phyloP scores from a whole-genome alignment of 37 sponge, comb jelly and placozoan species.

The Chondrilla cf. caribensis region DNA sequence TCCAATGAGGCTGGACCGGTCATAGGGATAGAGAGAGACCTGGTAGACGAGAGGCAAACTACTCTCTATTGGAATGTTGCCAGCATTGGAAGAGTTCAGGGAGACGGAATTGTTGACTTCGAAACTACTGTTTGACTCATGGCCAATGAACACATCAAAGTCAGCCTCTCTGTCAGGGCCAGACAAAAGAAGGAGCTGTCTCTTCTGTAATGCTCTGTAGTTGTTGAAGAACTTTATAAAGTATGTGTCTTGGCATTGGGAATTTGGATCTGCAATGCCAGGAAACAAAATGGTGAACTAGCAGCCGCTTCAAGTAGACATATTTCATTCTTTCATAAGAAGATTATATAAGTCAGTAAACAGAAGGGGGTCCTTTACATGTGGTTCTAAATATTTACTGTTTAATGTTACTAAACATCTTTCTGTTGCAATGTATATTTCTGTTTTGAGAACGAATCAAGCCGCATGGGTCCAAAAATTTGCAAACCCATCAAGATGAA shows the following conservation, averaged over 20 bases:
- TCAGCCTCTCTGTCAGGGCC: not conserved
- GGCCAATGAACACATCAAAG: not conserved
- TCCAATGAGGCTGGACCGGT: not conserved
- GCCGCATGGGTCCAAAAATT: no score
- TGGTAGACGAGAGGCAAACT: not conserved
- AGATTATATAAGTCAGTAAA: no score
- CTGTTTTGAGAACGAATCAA: no score
- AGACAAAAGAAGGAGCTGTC: not conserved
- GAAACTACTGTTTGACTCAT: not conserved
- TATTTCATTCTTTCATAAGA: no score
- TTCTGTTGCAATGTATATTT: no score
- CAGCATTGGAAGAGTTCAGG: not conserved
- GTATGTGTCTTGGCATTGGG: slow-evolving; percentile 3
- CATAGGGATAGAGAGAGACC: not conserved
- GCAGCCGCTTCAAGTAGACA: no score
- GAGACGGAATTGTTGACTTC: not conserved
- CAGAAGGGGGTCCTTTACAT: no score
- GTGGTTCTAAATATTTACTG: no score
- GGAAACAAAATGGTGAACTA: no score
- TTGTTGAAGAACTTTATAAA: slow-evolving; percentile 4
- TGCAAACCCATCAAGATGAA: no score
- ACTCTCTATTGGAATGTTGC: not conserved
- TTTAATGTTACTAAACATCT: no score
- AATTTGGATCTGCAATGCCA: not conserved
- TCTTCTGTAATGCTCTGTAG: not conserved